These are phyloP conservation scores for Oncorhynchus mykiss DNA, from an alignment of 2,113 vertebrate species.

Conservation along the genomic window DNA sequence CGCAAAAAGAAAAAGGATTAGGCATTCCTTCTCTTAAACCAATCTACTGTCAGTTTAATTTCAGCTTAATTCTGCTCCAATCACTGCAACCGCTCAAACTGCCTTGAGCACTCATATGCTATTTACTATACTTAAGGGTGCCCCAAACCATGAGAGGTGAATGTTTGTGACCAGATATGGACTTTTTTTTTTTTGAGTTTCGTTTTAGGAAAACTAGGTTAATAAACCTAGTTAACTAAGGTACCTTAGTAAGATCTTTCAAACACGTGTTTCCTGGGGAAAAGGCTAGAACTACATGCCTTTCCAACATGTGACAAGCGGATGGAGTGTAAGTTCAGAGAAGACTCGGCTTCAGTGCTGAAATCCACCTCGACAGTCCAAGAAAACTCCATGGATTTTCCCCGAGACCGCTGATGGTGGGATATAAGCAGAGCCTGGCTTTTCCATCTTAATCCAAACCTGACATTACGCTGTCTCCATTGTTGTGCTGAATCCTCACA, in stretches of 20 bases:
- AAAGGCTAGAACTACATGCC: no score
- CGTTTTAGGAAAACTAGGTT: constrained; percentile 30
- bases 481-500: background rate
- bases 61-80: constrained; percentile 1
- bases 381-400: constrained; percentile 39
- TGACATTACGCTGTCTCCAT: no score
- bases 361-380: constrained; percentile 31
- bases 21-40: constrained; percentile 41
- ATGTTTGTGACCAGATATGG: background rate
- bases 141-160: background rate
- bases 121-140: background rate
- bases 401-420: background rate
- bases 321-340: constrained; percentile 23
- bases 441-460: background rate
- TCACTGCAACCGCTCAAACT: background rate
- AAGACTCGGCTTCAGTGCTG: background rate
- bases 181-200: background rate
- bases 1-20: constrained; percentile 35
- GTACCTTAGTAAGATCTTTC: background rate
- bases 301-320: no score
- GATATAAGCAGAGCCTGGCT: background rate
- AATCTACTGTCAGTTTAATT: constrained; percentile 40
- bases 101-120: background rate
- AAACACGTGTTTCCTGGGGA: background rate
- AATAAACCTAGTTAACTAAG: no score